A percentile compares a stretch with the other conserved stretches of the same genome.
Conservation (phyloP, 2,888 invertebrate species). For the Trilocha varians region DNA sequence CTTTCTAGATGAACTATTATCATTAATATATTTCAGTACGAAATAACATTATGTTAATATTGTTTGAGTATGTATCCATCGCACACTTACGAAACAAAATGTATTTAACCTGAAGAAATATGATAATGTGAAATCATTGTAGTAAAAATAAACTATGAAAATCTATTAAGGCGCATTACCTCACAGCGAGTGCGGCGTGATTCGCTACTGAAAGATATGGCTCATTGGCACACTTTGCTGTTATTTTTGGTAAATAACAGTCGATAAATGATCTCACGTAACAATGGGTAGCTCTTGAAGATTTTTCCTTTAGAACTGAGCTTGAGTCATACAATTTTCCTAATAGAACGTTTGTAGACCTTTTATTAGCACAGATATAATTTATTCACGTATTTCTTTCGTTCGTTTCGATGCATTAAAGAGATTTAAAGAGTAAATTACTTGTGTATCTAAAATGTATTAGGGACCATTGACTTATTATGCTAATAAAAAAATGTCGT, state of each 20-base stretch:
- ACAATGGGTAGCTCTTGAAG: neutral
- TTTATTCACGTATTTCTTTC: no score
- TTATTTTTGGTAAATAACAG: slow-evolving; percentile 25
- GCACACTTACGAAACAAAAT: neutral
- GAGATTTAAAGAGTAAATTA: no score
- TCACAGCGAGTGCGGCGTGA: slow-evolving; percentile 21
- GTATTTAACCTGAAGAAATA: neutral
- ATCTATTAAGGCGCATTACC: slow-evolving; percentile 22
- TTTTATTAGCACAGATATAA: no score
- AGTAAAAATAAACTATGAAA: neutral
- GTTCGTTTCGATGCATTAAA: no score
- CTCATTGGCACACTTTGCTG: slow-evolving; percentile 22
- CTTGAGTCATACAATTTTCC: neutral
- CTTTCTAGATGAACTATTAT: no score
- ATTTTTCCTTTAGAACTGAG: neutral
- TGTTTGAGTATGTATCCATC: no score
- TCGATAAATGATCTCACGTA: neutral
- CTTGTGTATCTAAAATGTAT: no score
- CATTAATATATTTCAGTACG: no score
- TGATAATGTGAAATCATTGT: neutral
- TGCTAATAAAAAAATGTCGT: no score
- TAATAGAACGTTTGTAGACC: no score
- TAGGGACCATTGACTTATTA: no score
- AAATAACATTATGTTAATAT: no score
- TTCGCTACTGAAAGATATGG: slow-evolving; percentile 23